A percentile compares a stretch with the other conserved stretches of the same genome.
phyloP scores from a whole-genome alignment of 2,888 invertebrate genomes.

The Chouioia cunea region DNA sequence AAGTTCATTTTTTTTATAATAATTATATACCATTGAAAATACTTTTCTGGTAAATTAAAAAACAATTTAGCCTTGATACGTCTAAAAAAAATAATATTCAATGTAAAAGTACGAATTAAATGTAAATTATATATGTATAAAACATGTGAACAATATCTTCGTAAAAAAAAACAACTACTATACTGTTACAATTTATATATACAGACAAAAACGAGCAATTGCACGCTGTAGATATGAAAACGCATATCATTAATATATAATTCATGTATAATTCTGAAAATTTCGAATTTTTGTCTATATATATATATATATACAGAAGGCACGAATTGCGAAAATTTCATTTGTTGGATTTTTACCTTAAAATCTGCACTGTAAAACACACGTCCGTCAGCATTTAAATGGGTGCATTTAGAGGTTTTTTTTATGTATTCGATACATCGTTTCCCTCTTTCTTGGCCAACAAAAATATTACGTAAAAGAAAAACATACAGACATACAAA shows the following conservation, averaged over 20 bases:
- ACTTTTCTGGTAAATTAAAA: slow-evolving; percentile 12
- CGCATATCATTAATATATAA: slow-evolving; percentile 21
- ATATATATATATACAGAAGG: neutral
- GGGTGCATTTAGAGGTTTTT: slow-evolving; percentile 31
- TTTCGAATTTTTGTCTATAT: slow-evolving; percentile 17
- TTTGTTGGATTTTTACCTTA: slow-evolving; percentile 16
- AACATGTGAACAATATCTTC: slow-evolving; percentile 30
- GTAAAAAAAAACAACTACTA: slow-evolving; percentile 13
- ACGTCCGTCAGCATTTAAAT: slow-evolving; percentile 35
- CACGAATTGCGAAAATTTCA: neutral
- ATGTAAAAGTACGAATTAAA: slow-evolving; percentile 24
- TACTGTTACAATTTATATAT: no score
- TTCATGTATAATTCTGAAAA: slow-evolving; percentile 19
- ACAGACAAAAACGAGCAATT: no score
- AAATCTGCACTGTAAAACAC: slow-evolving; percentile 6
- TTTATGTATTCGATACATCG: slow-evolving; percentile 14
- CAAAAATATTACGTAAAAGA: neutral
- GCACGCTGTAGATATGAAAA: slow-evolving; percentile 3
- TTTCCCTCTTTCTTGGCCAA: slow-evolving; percentile 26
- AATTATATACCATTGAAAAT: slow-evolving; percentile 29
- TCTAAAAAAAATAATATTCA: neutral
- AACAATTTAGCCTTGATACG: no score
- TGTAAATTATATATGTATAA: slow-evolving; percentile 24
- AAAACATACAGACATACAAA: slow-evolving; percentile 5
- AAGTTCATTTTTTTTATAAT: slow-evolving; percentile 23